Evolutionary conservation across 2,797 vertebrate genomes (phyloP).

Genomic region (Anabacerthia variegaticeps): DNA sequence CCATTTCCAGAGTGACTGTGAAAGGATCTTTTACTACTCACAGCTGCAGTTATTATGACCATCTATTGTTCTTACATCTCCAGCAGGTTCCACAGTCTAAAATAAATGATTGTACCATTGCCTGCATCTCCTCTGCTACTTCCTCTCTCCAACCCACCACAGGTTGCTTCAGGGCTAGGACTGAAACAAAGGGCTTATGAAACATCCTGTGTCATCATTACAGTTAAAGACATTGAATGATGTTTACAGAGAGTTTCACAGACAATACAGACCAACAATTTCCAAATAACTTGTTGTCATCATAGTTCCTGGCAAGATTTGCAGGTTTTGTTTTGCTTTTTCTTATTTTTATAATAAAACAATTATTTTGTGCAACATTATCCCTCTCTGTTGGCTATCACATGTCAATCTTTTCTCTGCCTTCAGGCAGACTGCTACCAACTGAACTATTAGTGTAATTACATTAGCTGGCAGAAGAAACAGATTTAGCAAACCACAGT

Average conservation of each 20-base stretch:
- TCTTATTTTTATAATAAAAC: neutral
- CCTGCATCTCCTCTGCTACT: neutral
- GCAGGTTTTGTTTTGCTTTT: neutral
- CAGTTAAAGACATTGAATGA: neutral
- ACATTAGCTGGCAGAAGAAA: neutral
- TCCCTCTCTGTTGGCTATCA: neutral
- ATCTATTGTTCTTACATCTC: neutral
- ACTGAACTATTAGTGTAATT: neutral
- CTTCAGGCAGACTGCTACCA: neutral
- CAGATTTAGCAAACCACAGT: neutral
- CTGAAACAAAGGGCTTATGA: neutral
- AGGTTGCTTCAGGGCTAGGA: neutral
- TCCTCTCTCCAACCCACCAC: neutral
- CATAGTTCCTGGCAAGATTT: neutral
- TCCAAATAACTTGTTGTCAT: neutral
- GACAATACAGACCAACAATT: neutral
- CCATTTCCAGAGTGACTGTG: neutral
- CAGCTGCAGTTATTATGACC: neutral
- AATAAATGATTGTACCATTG: neutral
- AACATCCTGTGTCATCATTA: neutral
- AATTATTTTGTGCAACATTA: neutral
- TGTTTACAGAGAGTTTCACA: neutral
- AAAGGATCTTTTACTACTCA: neutral
- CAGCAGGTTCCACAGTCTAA: neutral
- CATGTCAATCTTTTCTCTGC: neutral